These are phyloP conservation scores for Hypselothyrea guttata DNA, from an alignment of 2,888 invertebrate species.

Conservation along the genomic window DNA sequence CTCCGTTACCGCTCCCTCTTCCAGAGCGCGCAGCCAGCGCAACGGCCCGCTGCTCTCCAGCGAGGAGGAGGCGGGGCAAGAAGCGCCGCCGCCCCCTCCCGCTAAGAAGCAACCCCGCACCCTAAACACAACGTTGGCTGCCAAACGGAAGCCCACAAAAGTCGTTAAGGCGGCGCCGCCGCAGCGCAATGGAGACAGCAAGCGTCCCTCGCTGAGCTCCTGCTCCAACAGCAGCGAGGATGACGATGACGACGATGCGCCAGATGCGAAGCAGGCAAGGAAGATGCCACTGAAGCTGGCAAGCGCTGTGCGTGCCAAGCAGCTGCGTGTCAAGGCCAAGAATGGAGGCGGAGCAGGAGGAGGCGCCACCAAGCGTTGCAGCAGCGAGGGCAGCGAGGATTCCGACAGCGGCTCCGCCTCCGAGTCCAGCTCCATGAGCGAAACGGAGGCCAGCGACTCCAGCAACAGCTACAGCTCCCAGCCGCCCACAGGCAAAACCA, in stretches of 20 bases:
- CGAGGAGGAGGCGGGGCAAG: conserved; percentile 81
- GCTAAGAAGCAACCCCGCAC: conserved; percentile 56
- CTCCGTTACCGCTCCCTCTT: no score
- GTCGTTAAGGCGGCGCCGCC: no score
- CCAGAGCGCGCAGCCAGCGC: conserved; percentile 58
- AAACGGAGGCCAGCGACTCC: conserved; percentile 70
- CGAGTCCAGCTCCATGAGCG: conserved; percentile 60
- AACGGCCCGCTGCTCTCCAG: conserved; percentile 83
- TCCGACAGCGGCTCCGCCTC: conserved; percentile 71
- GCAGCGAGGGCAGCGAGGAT: conserved; percentile 77
- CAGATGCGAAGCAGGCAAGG: conserved; percentile 59
- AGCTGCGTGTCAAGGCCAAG: conserved; percentile 55
- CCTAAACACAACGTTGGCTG: conserved; percentile 34
- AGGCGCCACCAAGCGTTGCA: conserved; percentile 57
- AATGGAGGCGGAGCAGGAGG: conserved; percentile 29
- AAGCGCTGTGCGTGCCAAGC: conserved; percentile 65
- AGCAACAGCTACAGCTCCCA: conserved; percentile 61
- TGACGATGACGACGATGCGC: no score
- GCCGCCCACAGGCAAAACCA: conserved; percentile 46
- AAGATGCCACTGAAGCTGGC: conserved; percentile 70
- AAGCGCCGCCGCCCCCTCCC: conserved; percentile 79
- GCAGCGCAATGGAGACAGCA: conserved; percentile 58
- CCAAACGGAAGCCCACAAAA: conserved; percentile 44
- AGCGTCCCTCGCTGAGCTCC: conserved; percentile 64
- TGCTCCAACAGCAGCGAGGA: conserved; percentile 69